Evolutionary conservation across 1,140 invertebrate species (phyloP).

Genomic region (Chionoecetes opilio): DNA sequence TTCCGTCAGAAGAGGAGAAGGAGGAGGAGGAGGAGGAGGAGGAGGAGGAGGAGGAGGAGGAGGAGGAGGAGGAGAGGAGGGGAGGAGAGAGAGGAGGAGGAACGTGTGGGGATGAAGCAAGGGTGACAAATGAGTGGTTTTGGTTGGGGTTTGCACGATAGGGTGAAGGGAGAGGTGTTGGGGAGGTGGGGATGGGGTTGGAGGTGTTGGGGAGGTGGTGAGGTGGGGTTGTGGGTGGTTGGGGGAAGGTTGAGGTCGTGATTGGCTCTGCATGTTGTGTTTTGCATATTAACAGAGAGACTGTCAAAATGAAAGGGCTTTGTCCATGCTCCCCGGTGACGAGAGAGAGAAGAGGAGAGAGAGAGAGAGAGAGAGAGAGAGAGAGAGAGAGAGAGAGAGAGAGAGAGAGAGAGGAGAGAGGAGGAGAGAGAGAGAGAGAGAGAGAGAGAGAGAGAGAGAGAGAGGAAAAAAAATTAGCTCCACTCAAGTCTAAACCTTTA

Average conservation of each 20-base stretch:
- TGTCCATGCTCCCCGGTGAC: too few species aligned
- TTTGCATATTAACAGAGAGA: constrained; percentile 16
- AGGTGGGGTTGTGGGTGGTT: background rate
- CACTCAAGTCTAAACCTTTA: background rate
- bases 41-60: constrained; percentile 2
- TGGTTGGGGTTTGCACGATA: background rate
- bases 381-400: constrained; percentile 40
- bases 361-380: constrained; percentile 42
- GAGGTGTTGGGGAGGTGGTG: background rate
- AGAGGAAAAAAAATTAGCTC: background rate
- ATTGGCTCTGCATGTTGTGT: background rate
- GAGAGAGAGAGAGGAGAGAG: constrained; percentile 37
- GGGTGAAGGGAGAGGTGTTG: too few species aligned
- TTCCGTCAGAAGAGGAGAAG: background rate
- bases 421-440: background rate
- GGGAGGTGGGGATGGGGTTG: background rate
- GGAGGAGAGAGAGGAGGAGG: background rate
- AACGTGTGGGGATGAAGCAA: background rate
- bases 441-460: background rate
- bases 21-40: constrained; percentile 49
- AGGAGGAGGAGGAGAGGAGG: background rate
- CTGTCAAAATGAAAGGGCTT: too few species aligned
- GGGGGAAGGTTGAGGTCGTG: background rate
- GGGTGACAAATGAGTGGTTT: background rate
- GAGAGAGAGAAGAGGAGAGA: background rate